Conservation (phyloP, 2,113 vertebrate species). For the Piaya cayana region DNA sequence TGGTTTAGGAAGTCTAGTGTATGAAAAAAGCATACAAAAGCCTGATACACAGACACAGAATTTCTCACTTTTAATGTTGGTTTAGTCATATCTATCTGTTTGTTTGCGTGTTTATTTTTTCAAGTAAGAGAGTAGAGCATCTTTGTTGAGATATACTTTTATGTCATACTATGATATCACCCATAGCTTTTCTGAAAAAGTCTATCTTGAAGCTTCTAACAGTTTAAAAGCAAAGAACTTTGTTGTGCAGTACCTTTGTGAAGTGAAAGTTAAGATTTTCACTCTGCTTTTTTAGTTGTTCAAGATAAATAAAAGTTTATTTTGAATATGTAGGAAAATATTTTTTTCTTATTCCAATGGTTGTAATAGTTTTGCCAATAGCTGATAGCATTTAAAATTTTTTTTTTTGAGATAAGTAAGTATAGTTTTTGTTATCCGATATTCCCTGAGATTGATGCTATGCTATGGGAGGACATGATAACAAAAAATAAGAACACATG, state of each 20-base stretch:
- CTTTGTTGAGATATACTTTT: background rate
- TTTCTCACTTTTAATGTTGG: background rate
- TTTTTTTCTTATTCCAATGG: background rate
- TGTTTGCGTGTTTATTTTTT: background rate
- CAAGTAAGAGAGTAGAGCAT: background rate
- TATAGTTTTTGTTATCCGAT: background rate
- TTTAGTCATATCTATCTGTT: background rate
- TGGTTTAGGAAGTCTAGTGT: background rate
- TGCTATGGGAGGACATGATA: background rate
- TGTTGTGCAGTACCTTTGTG: background rate
- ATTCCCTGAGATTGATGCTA: background rate
- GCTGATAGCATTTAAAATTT: background rate
- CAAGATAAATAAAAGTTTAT: background rate
- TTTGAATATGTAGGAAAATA: background rate
- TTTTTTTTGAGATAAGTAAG: background rate
- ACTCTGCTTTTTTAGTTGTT: background rate
- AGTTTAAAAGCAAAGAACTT: background rate
- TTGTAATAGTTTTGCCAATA: background rate
- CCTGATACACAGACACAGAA: background rate
- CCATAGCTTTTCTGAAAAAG: background rate
- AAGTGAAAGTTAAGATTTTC: background rate
- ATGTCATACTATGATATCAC: background rate
- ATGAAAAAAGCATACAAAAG: background rate
- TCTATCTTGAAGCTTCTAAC: background rate
- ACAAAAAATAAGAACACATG: background rate